Conservation (phyloP, 2,888 invertebrate species). For the Reticulitermes lucifugus region DNA sequence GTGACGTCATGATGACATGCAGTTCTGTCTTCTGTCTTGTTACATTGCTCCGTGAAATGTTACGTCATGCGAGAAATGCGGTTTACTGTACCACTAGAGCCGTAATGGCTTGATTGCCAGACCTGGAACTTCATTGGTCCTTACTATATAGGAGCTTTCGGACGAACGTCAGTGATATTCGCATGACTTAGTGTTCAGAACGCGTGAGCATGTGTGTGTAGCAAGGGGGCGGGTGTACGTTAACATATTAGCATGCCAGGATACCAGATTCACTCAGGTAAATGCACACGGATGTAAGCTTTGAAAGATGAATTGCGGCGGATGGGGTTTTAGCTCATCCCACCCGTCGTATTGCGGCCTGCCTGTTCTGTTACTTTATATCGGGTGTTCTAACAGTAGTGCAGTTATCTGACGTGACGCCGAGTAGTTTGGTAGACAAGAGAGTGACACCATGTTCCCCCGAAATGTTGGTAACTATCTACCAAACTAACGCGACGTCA, state of each 20-base stretch:
- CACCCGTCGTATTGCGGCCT: slow-evolving; percentile 5
- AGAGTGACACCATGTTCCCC: no score
- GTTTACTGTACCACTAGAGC: neutral
- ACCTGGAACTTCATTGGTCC: slow-evolving; percentile 21
- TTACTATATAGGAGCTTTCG: neutral
- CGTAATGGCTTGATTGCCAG: slow-evolving; percentile 14
- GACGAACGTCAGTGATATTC: neutral
- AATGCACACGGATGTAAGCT: slow-evolving; percentile 30
- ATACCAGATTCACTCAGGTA: slow-evolving; percentile 32
- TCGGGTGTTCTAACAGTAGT: neutral
- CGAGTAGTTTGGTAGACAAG: no score
- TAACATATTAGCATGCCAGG: slow-evolving; percentile 25
- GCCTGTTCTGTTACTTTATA: neutral
- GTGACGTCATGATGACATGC: neutral
- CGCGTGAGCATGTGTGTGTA: neutral
- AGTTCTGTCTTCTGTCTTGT: neutral
- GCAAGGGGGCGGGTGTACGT: neutral
- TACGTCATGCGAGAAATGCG: neutral
- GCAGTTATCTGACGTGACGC: no score
- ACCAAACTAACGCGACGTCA: no score
- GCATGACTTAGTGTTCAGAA: slow-evolving; percentile 33
- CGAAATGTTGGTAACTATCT: no score
- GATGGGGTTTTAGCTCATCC: neutral
- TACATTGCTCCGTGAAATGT: neutral
- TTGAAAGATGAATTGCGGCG: slow-evolving; percentile 34